Base-by-base conservation (phyloP, 2,888 invertebrate genomes). In the Eilema depressum region DNA sequence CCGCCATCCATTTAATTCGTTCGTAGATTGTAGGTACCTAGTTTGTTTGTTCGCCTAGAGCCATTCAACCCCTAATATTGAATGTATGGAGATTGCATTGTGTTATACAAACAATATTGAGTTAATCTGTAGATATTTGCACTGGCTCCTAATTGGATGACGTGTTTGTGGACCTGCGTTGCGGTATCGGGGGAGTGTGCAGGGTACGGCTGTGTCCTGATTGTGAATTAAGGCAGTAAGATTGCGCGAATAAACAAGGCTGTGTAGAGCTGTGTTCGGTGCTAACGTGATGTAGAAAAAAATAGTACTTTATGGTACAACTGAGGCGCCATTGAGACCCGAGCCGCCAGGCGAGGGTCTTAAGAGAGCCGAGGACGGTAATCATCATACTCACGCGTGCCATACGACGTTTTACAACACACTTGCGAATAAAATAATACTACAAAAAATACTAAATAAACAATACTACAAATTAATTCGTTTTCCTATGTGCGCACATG, bases 41-140 rank as follows among this genome's bases (percentile, higher is more conserved):
- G 12, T 14, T 61, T 79, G 73, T 82, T 81, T 79, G 76, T 62
- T 1, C 70, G 65, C 59, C 73, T 26, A 28, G 68, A 74, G 71
- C 62, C n/a, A 33, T 65, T 72, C 81, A 82, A 80, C 81, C 83
- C 77, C 75, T 88, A 86, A 89, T 86, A 88, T 86, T 86, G 85
- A 78, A 88, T 89, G 89, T 88, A 89, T 89, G 84, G 85, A 85
- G 86, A 87, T 85, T 87, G 86, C 89, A 90, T 90, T 90, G 90
- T 90, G 85, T 82, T 83, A 84, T 82, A 83, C 87, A 86, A 90
- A 90, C 90, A 88, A 86, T 89, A 90, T 90, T 89, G 89, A 88
- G 84, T 83, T 89, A 89, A 89, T 89, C 89, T 85, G 63, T 70
- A 88, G 86, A 83, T 89, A 85, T 88, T 88, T 88, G 85, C 81